phyloP scores from a whole-genome alignment of 2,113 vertebrate species.

The Halichoeres trimaculatus region DNA sequence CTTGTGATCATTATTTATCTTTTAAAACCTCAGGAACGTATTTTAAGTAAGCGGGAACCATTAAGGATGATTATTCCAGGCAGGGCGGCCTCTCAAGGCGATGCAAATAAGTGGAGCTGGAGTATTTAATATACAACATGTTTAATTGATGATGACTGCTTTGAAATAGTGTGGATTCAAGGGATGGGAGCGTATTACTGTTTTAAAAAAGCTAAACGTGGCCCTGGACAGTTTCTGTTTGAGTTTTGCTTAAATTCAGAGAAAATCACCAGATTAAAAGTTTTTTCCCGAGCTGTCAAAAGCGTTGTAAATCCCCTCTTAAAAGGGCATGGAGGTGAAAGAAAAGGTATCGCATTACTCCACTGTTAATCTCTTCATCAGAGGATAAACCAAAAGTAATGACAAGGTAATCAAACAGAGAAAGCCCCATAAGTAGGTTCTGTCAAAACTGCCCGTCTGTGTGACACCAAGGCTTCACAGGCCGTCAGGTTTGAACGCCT shows the following conservation, averaged over 20 bases:
- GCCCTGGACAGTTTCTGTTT: neutral
- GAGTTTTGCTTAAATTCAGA: neutral
- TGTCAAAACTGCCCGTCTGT: constrained; percentile 49
- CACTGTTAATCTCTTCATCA: constrained; percentile 36
- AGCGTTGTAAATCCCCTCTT: neutral
- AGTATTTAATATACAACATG: constrained; percentile 72
- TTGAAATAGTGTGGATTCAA: constrained; percentile 33
- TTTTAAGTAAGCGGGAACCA: constrained; percentile 41
- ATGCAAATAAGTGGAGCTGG: constrained; percentile 66
- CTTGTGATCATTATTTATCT: constrained; percentile 44
- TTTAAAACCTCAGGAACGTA: constrained; percentile 37
- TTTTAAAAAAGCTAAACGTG: constrained; percentile 17
- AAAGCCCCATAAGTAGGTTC: constrained; percentile 58
- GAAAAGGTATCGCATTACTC: constrained; percentile 17
- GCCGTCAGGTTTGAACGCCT: constrained; percentile 44
- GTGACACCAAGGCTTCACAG: constrained; percentile 38
- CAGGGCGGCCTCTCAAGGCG: constrained; percentile 51
- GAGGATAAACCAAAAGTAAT: constrained; percentile 32
- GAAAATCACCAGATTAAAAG: neutral
- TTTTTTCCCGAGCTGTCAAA: constrained; percentile 11
- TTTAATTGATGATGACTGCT: constrained; percentile 71
- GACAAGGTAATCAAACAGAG: constrained; percentile 53
- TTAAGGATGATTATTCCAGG: constrained; percentile 54
- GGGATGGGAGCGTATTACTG: constrained; percentile 49
- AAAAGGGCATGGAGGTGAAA: constrained; percentile 6